phyloP scores from a whole-genome alignment of 2,888 invertebrate genomes.

The Philonicus albiceps region DNA sequence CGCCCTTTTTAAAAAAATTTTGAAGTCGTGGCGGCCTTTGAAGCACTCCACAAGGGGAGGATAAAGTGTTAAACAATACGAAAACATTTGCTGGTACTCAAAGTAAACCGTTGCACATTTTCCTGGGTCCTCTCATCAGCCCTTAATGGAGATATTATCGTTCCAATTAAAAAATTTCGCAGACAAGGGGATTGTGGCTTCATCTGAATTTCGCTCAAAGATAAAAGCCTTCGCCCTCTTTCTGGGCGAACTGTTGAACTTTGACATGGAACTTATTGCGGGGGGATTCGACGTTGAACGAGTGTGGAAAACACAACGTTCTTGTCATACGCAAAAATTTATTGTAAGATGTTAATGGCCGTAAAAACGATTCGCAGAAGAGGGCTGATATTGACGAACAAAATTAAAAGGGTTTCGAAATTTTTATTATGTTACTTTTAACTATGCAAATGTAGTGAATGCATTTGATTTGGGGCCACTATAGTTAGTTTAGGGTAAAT shows the following conservation, averaged over 20 bases:
- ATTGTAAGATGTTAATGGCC: slow-evolving; percentile 24
- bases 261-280: not conserved
- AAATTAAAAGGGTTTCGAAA: not conserved
- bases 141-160: slow-evolving; percentile 53
- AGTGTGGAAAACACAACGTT: not conserved
- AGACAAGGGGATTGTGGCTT: slow-evolving; percentile 29
- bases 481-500: no score
- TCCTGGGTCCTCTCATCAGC: slow-evolving; percentile 51
- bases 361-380: slow-evolving; percentile 28
- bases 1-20: slow-evolving; percentile 2
- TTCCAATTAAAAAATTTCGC: slow-evolving; percentile 52
- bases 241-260: not conserved
- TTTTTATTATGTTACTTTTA: not conserved
- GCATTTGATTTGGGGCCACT: no score
- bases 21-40: slow-evolving; percentile 24
- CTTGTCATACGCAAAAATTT: not conserved
- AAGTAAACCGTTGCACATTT: slow-evolving; percentile 52
- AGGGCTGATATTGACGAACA: slow-evolving; percentile 8
- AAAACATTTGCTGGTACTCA: slow-evolving; percentile 53
- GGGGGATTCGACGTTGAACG: not conserved
- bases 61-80: slow-evolving; percentile 54
- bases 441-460: not conserved
- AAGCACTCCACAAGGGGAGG: slow-evolving; percentile 50
- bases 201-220: not conserved
- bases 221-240: slow-evolving; percentile 10